A percentile compares a stretch with the other conserved stretches of the same genome.
Conservation (phyloP, 2,888 invertebrate species). For the Rambutsinella grinnellia region DNA sequence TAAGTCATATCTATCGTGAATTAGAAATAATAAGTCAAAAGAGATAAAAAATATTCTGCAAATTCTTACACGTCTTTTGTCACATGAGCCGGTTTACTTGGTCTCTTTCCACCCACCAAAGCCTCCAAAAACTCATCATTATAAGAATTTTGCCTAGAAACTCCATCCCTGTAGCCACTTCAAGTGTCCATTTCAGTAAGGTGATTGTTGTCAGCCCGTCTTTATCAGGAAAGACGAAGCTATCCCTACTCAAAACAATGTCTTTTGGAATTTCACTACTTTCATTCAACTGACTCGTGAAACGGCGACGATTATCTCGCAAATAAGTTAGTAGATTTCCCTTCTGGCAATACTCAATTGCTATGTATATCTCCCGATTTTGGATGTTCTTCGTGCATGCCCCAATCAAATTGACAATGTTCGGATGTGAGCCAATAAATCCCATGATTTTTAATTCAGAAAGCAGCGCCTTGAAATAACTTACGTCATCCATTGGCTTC, state of each 20-base stretch:
- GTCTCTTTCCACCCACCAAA: conserved; percentile 35
- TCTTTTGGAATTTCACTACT: conserved; percentile 12
- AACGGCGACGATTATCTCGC: conserved; percentile 22
- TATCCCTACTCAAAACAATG: neutral
- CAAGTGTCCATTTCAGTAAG: conserved; percentile 31
- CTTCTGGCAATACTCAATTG: conserved; percentile 53
- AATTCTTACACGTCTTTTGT: conserved; percentile 24
- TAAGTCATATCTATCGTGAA: conserved; percentile 25
- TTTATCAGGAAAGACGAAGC: neutral
- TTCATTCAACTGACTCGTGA: conserved; percentile 30
- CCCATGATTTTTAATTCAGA: conserved; percentile 60
- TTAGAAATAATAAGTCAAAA: neutral
- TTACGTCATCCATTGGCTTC: conserved; percentile 42
- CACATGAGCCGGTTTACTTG: conserved; percentile 29
- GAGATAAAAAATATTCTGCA: neutral
- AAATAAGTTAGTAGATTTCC: conserved; percentile 44
- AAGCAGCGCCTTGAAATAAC: conserved; percentile 51
- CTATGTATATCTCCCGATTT: conserved; percentile 55
- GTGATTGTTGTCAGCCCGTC: conserved; percentile 14
- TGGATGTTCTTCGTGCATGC: conserved; percentile 52
- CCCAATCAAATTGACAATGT: conserved; percentile 49
- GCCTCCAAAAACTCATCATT: conserved; percentile 47
- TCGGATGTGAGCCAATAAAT: conserved; percentile 47
- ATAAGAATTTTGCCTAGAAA: conserved; percentile 34
- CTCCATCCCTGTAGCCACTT: conserved; percentile 56